Evolutionary conservation across 2,888 invertebrate species (phyloP).

Genomic region (Perizoma flavofasciatum): DNA sequence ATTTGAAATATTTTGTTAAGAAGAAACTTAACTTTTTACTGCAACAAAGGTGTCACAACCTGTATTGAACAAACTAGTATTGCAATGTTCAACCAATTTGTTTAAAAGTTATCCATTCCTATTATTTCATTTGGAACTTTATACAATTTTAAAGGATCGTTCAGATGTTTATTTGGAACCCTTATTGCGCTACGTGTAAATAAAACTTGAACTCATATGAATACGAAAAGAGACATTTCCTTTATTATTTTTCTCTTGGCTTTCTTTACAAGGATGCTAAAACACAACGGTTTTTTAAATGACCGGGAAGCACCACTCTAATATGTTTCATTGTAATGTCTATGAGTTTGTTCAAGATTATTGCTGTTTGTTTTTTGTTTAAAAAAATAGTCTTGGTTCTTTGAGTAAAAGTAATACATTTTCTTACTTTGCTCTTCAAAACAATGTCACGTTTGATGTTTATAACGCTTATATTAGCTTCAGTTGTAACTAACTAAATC

Average conservation of each 20-base stretch:
- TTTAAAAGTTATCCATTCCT: not conserved
- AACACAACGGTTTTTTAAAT: constrained; percentile 27
- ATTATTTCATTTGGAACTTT: not conserved
- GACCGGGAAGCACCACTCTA: constrained; percentile 24
- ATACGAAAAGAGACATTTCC: constrained; percentile 30
- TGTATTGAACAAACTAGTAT: no score
- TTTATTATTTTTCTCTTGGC: constrained; percentile 23
- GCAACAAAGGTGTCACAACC: no score
- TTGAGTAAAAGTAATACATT: not conserved
- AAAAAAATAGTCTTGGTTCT: not conserved
- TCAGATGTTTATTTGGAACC: constrained; percentile 24
- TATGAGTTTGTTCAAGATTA: not conserved
- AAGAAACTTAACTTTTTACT: no score
- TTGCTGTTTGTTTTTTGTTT: not conserved
- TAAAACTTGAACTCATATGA: constrained; percentile 21
- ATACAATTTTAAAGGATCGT: no score
- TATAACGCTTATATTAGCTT: no score
- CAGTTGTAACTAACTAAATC: no score
- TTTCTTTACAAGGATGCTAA: constrained; percentile 26
- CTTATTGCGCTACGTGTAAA: constrained; percentile 6
- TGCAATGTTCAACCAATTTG: no score
- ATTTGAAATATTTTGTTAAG: no score
- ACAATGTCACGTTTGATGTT: not conserved
- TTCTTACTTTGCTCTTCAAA: not conserved
- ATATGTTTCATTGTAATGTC: constrained; percentile 20